Base-by-base conservation (phyloP, 2,888 invertebrate species). In the Ethmia dodecea region DNA sequence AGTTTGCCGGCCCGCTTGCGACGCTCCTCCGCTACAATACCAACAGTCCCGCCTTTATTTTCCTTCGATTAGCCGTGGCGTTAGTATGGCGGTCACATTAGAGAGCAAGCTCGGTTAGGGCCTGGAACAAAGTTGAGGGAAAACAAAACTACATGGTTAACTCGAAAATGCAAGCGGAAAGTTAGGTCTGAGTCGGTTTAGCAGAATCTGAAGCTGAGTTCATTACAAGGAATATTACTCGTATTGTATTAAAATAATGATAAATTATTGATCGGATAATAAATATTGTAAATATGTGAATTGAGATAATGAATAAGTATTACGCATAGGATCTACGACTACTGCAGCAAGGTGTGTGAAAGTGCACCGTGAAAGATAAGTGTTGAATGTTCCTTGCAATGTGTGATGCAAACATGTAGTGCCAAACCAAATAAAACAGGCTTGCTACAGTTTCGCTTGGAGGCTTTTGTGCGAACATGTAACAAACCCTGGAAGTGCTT, bases 61-160 rank as follows among this genome's bases (percentile, higher is more conserved):
- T 77, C 80, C 73, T 69, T 74, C 70, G 74, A 64, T 86, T 83
- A 86, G 71, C 68, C 78, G 67, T 70, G 77, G 74, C 81, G 84
- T 87, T 87, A 87, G 86, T 87, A 83, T 76, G 64, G 86, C 81
- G 75, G 68, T 87, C 87, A 87, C 87, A 87, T 84, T 81, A 87
- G 69, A 77, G 86, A 79, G 80, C 87, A 87, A 87, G 86, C 86
- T 80, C 86, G 86, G 86, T 86, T 86, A 87, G 83, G 78, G 86
- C 86, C 87, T 87, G 87, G 78, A 87, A 87, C 87, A 87, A 83
- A 84, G 76, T 86, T 69, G 78, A 80, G 79, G 80, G 84, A 84
- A 80, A 83, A 83, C 77, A 69, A 53, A 73, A 72, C 83, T 76
- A 75, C 81, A 58, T 62, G 68, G 86, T 86, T 87, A 83, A 74